Conservation (phyloP, 2,888 invertebrate species). For the Leptopilina syphax region DNA sequence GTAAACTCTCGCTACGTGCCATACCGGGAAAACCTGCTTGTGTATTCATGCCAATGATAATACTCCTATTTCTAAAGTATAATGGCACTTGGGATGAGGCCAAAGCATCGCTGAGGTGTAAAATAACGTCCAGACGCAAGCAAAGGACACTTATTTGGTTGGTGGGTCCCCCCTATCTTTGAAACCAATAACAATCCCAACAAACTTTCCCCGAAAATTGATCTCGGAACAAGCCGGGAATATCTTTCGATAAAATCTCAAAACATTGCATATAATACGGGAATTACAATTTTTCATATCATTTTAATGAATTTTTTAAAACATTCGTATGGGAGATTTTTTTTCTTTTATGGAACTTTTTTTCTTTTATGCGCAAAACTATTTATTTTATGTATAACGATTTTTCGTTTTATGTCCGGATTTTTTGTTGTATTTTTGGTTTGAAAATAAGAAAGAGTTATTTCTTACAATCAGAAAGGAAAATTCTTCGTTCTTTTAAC, state of each 20-base stretch:
- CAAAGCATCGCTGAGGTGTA: slow-evolving; percentile 31
- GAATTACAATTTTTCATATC: not conserved
- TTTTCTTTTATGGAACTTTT: too few species aligned
- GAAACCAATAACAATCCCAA: slow-evolving; percentile 31
- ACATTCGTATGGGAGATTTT: not conserved
- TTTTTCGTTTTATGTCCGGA: too few species aligned
- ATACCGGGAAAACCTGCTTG: slow-evolving; percentile 24
- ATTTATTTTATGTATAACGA: too few species aligned
- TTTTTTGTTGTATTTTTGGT: too few species aligned
- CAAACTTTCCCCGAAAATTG: not conserved
- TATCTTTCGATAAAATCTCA: slow-evolving; percentile 25
- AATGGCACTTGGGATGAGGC: slow-evolving; percentile 36
- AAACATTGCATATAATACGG: slow-evolving; percentile 3
- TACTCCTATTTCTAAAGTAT: slow-evolving; percentile 38
- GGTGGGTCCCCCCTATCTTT: not conserved
- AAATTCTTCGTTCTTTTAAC: too few species aligned
- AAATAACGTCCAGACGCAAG: slow-evolving; percentile 24
- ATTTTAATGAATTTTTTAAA: not conserved
- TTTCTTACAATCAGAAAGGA: too few species aligned
- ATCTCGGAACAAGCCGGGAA: not conserved
- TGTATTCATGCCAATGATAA: slow-evolving; percentile 39
- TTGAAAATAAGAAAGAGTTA: too few species aligned
- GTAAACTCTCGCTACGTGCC: slow-evolving; percentile 20
- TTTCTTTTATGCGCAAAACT: too few species aligned
- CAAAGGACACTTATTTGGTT: slow-evolving; percentile 4